These are phyloP conservation scores for Pogonocichla stellata DNA, from an alignment of 2,113 vertebrate species.

Conservation along the genomic window DNA sequence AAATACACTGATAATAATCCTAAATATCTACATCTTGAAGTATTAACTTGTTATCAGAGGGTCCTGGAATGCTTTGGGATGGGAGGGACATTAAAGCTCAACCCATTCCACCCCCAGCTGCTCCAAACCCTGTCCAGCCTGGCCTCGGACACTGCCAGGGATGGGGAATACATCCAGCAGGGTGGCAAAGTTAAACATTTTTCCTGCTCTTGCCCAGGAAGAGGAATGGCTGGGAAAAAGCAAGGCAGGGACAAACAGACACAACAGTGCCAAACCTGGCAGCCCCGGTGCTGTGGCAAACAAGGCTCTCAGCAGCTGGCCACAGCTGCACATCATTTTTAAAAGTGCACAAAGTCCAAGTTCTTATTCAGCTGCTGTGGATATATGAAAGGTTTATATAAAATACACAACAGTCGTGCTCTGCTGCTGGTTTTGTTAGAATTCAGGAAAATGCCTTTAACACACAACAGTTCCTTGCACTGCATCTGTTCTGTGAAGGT, in stretches of 20 bases:
- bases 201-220: neutral
- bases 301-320: neutral
- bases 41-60: neutral
- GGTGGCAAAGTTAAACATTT: neutral
- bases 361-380: neutral
- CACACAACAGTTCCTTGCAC: neutral
- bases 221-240: neutral
- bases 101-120: neutral
- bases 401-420: neutral
- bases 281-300: neutral
- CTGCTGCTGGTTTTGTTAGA: neutral
- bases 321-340: neutral
- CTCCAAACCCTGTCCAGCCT: neutral
- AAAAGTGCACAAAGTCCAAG: neutral
- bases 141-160: neutral
- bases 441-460: neutral
- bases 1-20: neutral
- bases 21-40: neutral
- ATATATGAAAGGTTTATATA: neutral
- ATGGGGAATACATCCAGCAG: neutral
- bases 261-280: neutral
- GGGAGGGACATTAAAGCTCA: neutral
- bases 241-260: neutral
- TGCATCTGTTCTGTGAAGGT: neutral
- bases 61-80: neutral